A percentile compares a stretch with the other conserved stretches of the same genome.
Conservation (phyloP, 2,888 invertebrate genomes). For the Drosophila nigritarsus region DNA sequence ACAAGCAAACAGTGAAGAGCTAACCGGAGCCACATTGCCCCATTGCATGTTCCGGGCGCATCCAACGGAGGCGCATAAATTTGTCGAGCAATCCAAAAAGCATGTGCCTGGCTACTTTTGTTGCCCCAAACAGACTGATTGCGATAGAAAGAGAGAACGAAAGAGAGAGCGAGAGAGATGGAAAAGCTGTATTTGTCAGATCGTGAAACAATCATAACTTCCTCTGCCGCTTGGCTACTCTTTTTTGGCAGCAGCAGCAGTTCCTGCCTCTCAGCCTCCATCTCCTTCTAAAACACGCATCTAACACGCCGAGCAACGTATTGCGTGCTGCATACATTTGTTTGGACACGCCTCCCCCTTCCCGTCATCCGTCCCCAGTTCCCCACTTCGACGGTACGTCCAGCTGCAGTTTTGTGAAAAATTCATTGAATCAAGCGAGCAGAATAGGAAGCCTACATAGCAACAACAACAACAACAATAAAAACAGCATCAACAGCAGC, state of each 20-base stretch:
- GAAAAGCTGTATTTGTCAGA: conserved; percentile 71
- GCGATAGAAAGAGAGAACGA: not conserved
- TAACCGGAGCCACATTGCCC: conserved; percentile 44
- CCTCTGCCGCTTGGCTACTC: conserved; percentile 49
- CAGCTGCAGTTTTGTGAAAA: conserved; percentile 63
- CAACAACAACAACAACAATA: not conserved
- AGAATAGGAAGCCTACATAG: conserved; percentile 35
- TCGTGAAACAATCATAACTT: conserved; percentile 80
- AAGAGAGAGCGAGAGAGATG: not conserved
- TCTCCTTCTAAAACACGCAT: conserved; percentile 43
- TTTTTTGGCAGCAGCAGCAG: conserved; percentile 31
- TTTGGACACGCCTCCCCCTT: conserved; percentile 52
- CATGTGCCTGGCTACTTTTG: conserved; percentile 60
- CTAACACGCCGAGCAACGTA: conserved; percentile 59
- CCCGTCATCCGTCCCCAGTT: not conserved
- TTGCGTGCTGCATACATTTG: conserved; percentile 77
- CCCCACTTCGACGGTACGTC: not conserved
- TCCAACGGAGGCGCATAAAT: conserved; percentile 57
- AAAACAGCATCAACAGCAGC: not conserved
- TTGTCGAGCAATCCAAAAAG: conserved; percentile 65
- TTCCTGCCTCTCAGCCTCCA: not conserved
- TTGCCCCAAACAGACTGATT: conserved; percentile 20
- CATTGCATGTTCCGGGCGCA: conserved; percentile 42
- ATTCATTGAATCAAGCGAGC: conserved; percentile 75
- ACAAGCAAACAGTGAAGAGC: conserved; percentile 47